Evolutionary conservation across 2,797 vertebrate genomes (phyloP), one percentile per base, ranked within the genome.

Genomic region (Diplodus sargus): DNA sequence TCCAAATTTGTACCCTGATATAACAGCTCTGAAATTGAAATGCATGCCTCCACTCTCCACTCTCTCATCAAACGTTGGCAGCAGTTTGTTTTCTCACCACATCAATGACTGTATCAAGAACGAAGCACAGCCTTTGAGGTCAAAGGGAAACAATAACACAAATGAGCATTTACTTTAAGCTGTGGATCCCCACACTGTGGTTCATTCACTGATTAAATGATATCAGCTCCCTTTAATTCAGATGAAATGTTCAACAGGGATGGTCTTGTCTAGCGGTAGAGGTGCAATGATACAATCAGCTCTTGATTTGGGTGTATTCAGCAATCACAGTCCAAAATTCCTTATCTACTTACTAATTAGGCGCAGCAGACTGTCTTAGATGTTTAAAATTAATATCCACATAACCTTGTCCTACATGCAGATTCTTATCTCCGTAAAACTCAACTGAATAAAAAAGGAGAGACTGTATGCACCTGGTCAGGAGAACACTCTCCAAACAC

Each of bases 161-260:
- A 69, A 83, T 79, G 6, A 72, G 58, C 20, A 58, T 64, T 70
- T 23, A 15, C 43, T 77, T 49, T 62, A 74, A 73, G 58, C 70
- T 77, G 13, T 28, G 13, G 28, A 65, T 61, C 28, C 16, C 39
- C 34, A 76, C 81, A 83, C 59, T 63, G 68, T 54, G 10, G n/a
- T 43, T 80, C 43, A 62, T 72, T 76, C 60, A 51, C 54, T 39
- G 47, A 70, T 73, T 65, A 70, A 54, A 61, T 78, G 48, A 17
- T n/a, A 78, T 11, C 8, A 56, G 30, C 66, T 70, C 61, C 22
- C 7, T 76, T 25, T 56, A 72, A 65, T 70, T 64, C 28, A 70
- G 53, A 67, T 64, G 5, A 66, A 81, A 62, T 60, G 51, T 70
- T 56, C 22, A n/a, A 7, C 48, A 69, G 48, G 42, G 14, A 23